Conservation (phyloP, 1,140 invertebrate species). For the Streblospio benedicti region DNA sequence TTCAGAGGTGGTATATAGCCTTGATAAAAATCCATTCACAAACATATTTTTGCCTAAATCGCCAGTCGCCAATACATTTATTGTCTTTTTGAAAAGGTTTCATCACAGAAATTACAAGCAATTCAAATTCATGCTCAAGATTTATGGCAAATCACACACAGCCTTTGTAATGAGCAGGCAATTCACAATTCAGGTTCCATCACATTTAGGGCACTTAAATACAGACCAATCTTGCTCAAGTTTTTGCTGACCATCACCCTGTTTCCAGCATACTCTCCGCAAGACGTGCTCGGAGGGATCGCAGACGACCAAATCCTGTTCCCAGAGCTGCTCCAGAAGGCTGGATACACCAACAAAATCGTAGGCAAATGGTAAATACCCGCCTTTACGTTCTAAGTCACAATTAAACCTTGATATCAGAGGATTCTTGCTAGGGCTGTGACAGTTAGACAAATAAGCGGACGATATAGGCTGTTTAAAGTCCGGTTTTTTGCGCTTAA, state of each 20-base stretch:
- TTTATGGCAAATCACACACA: not conserved
- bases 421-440: too few relatives aligned
- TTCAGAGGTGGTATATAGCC: too few relatives aligned
- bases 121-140: not conserved
- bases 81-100: not conserved
- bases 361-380: conserved; percentile 50
- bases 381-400: too few relatives aligned
- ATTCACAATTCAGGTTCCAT: not conserved
- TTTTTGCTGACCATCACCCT: not conserved
- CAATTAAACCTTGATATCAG: too few relatives aligned
- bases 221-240: not conserved
- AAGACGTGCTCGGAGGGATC: conserved; percentile 51
- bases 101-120: not conserved
- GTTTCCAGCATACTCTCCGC: conserved; percentile 50
- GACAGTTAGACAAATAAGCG: too few relatives aligned
- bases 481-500: too few relatives aligned
- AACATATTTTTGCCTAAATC: too few relatives aligned
- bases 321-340: conserved; percentile 45
- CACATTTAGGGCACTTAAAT: not conserved
- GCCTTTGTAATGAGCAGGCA: not conserved
- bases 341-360: conserved; percentile 48
- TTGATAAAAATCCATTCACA: too few relatives aligned
- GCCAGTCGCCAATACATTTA: too few relatives aligned
- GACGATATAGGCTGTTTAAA: too few relatives aligned
- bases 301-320: conserved; percentile 46